These are phyloP conservation scores for Urocyon cinereoargenteus DNA, from an alignment of 2,797 vertebrate species.

Conservation along the genomic window DNA sequence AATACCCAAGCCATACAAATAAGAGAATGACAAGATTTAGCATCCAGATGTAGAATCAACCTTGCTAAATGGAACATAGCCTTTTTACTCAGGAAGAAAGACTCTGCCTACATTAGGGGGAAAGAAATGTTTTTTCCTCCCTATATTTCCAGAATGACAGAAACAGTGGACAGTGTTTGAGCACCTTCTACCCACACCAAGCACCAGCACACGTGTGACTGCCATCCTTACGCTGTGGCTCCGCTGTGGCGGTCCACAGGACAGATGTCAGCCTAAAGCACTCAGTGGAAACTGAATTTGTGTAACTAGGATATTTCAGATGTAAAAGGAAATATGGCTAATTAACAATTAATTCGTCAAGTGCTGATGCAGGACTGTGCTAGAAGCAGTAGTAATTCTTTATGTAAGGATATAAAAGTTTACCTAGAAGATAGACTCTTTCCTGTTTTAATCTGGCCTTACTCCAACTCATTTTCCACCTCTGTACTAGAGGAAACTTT, in stretches of 20 bases:
- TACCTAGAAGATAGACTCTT: background rate
- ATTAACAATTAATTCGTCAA: background rate
- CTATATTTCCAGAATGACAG: background rate
- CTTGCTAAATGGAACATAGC: background rate
- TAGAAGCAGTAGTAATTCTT: background rate
- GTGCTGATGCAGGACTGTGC: background rate
- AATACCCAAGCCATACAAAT: background rate
- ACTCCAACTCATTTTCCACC: background rate
- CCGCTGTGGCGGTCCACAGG: background rate
- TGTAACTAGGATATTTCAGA: background rate
- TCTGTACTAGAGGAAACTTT: background rate
- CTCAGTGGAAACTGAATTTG: background rate
- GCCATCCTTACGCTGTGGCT: background rate
- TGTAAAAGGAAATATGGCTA: background rate
- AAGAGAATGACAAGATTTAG: background rate
- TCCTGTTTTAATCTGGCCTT: background rate
- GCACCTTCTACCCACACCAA: background rate
- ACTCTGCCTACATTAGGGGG: background rate
- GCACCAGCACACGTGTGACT: background rate
- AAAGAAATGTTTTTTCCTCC: background rate
- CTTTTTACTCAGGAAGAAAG: constrained; percentile 9
- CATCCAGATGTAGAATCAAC: background rate
- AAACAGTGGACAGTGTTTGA: background rate
- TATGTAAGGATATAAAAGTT: background rate
- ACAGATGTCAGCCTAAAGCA: background rate